phyloP scores from a whole-genome alignment of 1,140 invertebrate genomes.

The Acromyrmex heyeri region DNA sequence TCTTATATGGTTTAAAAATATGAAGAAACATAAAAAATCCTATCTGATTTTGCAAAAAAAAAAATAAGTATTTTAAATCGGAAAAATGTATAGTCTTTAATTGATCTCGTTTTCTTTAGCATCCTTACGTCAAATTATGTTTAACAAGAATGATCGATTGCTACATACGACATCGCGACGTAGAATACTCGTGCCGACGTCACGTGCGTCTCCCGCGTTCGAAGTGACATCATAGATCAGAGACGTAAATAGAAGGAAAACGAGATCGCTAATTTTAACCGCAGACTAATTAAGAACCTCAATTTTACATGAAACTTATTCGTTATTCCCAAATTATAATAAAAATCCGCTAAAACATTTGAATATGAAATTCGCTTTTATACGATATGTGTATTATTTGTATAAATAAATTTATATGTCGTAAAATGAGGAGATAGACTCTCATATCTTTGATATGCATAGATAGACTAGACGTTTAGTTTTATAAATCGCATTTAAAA shows the following conservation, averaged over 20 bases:
- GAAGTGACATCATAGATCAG: constrained; percentile 81
- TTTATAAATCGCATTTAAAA: background rate
- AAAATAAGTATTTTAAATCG: background rate
- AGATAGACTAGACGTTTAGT: background rate
- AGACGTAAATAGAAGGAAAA: constrained; percentile 83
- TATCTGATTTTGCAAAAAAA: background rate
- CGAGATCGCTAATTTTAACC: constrained; percentile 82
- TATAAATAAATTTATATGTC: background rate
- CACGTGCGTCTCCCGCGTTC: constrained; percentile 76
- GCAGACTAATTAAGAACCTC: constrained; percentile 83
- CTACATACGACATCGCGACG: constrained; percentile 47
- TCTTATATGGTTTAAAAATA: background rate
- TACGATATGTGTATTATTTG: background rate
- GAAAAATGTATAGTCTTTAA: background rate
- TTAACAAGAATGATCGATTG: constrained; percentile 60
- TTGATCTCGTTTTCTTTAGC: constrained; percentile 5
- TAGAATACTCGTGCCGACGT: constrained; percentile 78
- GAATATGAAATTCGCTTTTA: background rate
- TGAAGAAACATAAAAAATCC: background rate
- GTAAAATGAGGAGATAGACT: background rate
- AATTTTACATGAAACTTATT: constrained; percentile 82
- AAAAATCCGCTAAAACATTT: no score
- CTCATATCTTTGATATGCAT: background rate
- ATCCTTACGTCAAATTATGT: constrained; percentile 7
- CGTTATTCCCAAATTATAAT: background rate